Percentiles rank a stretch among this genome's conserved stretches.
Conservation (phyloP, 2,888 invertebrate species). For the Argynnis bischoffii region DNA sequence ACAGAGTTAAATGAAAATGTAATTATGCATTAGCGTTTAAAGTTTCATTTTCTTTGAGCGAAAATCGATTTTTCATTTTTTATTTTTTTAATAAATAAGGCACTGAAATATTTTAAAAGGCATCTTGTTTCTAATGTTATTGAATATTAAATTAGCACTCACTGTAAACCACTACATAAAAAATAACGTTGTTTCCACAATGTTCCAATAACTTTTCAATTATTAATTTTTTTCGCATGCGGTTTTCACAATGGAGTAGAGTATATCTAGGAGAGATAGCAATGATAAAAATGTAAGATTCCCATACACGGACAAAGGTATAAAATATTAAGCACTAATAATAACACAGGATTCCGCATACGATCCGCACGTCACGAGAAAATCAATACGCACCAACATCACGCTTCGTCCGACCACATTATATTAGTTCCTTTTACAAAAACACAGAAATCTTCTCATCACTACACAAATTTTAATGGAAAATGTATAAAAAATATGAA, state of each 20-base stretch:
- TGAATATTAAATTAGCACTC: constrained; percentile 29
- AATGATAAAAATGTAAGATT: too few relatives aligned
- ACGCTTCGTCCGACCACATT: constrained; percentile 38
- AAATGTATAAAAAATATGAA: constrained; percentile 34
- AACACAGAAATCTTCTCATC: constrained; percentile 20
- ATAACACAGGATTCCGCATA: constrained; percentile 71
- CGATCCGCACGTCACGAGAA: constrained; percentile 67
- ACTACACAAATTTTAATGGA: constrained; percentile 35
- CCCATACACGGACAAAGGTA: constrained; percentile 44
- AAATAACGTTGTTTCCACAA: constrained; percentile 12
- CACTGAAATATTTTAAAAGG: constrained; percentile 14
- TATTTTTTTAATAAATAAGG: constrained; percentile 1
- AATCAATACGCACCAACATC: constrained; percentile 69
- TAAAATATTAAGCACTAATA: constrained; percentile 57
- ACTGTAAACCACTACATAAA: constrained; percentile 36
- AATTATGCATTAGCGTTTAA: too few relatives aligned
- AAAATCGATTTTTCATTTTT: too few relatives aligned
- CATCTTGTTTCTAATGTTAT: not conserved
- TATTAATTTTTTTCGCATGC: not conserved
- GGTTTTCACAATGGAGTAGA: constrained; percentile 11
- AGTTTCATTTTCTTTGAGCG: too few relatives aligned
- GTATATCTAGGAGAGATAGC: not conserved
- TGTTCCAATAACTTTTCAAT: not conserved
- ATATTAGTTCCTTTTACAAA: constrained; percentile 30
- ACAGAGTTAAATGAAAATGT: too few relatives aligned